Evolutionary conservation across 2,888 invertebrate species (phyloP).

Genomic region (Agriopis leucophaearia): DNA sequence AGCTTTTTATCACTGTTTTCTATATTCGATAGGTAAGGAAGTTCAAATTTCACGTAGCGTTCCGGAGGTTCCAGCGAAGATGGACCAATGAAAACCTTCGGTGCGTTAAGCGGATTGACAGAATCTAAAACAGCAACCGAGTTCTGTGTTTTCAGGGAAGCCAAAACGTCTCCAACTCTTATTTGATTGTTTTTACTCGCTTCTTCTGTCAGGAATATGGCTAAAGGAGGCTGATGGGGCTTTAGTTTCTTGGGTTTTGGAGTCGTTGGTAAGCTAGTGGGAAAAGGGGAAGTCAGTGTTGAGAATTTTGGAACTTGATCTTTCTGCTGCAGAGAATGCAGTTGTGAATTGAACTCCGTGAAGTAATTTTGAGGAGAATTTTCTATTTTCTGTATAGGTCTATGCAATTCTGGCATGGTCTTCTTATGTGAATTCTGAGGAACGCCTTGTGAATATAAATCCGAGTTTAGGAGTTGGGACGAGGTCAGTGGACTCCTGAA

Average conservation of each 20-base stretch:
- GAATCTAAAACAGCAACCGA: slow-evolving; percentile 92
- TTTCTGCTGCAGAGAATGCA: slow-evolving; percentile 39
- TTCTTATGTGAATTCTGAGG: slow-evolving; percentile 63
- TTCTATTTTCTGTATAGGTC: slow-evolving; percentile 61
- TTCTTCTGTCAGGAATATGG: slow-evolving; percentile 90
- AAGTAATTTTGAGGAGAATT: slow-evolving; percentile 65
- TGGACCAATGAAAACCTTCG: slow-evolving; percentile 94
- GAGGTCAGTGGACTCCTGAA: slow-evolving; percentile 66
- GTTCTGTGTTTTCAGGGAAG: slow-evolving; percentile 89
- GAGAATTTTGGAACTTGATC: slow-evolving; percentile 76
- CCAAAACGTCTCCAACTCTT: slow-evolving; percentile 90
- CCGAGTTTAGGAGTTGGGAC: slow-evolving; percentile 66
- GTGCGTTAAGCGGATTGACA: slow-evolving; percentile 88
- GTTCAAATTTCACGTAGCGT: slow-evolving; percentile 92
- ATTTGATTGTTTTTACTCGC: slow-evolving; percentile 79
- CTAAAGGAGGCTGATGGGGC: slow-evolving; percentile 94
- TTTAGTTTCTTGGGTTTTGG: slow-evolving; percentile 87
- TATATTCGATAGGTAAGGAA: slow-evolving; percentile 92
- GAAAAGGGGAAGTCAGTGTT: slow-evolving; percentile 70
- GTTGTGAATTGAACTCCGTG: slow-evolving; percentile 69
- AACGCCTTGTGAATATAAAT: slow-evolving; percentile 64
- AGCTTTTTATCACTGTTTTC: slow-evolving; percentile 91
- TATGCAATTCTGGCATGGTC: slow-evolving; percentile 62
- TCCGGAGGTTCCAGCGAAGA: slow-evolving; percentile 90
- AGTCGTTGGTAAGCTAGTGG: slow-evolving; percentile 76